Percentiles rank a stretch among this genome's conserved stretches.
Evolutionary conservation across 2,888 invertebrate genomes (phyloP).

Genomic region (Mantis religiosa): DNA sequence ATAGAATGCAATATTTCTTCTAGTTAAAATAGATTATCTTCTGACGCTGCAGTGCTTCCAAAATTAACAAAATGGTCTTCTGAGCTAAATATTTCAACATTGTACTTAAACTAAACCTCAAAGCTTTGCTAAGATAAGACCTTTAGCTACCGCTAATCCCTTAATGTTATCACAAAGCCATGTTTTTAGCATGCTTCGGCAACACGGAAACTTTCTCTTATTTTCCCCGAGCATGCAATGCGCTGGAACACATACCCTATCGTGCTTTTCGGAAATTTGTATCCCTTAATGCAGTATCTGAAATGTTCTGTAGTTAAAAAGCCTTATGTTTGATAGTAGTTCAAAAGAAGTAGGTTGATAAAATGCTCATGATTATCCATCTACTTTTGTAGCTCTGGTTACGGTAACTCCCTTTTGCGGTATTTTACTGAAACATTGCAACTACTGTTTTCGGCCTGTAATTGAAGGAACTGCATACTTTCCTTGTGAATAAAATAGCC

Average conservation of each 20-base stretch:
- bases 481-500: too few species aligned
- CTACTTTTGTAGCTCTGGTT: not conserved
- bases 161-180: not conserved
- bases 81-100: too few species aligned
- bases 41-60: too few species aligned
- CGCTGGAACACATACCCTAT: not conserved
- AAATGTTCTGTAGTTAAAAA: not conserved
- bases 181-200: not conserved
- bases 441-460: too few species aligned
- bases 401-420: not conserved
- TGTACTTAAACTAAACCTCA: not conserved
- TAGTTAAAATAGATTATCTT: too few species aligned
- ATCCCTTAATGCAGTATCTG: not conserved
- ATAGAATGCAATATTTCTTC: too few species aligned
- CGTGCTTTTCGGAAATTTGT: not conserved
- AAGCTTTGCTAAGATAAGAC: not conserved
- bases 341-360: not conserved
- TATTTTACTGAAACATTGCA: too few species aligned
- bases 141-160: not conserved
- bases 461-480: too few species aligned
- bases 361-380: not conserved
- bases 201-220: not conserved
- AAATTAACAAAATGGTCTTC: too few species aligned
- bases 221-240: not conserved
- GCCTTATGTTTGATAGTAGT: not conserved